Evolutionary conservation across 2,888 invertebrate genomes (phyloP), one percentile per base, ranked within the genome.

Genomic region (Oscheius sp.): DNA sequence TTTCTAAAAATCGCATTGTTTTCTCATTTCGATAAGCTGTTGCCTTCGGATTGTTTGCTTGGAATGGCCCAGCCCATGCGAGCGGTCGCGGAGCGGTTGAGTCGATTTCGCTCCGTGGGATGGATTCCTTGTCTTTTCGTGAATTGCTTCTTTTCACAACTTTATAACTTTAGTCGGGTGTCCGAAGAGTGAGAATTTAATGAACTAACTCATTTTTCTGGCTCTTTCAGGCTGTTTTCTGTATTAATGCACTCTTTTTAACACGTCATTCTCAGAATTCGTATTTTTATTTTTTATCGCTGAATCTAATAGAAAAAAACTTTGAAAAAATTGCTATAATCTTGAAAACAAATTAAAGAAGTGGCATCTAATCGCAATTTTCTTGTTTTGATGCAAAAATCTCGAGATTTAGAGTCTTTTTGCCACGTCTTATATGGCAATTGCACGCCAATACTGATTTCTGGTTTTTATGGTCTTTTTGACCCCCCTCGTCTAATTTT

Each of bases 21-120:
- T 27, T 52, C n/a, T 29, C 31, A 61, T 61, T 61, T 61, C 45
- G 42, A 61, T 61, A 61, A 45, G 42, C 61, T 45, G 37, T 58
- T 27, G 23, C 58, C 25, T 12, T 45, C 31, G 45, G 61, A 61
- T 61, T 61, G 61, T 61, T 61, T 61, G 61, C 61, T 61, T 45
- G 61, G 61, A 61, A 61, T 61, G 61, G 61, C 29, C 31, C 31
- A 15, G 27, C 23, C 48, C 4, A 61, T 27, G 61, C 61, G 61
- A 29, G 61, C 45, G 45, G 61, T 61, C 42, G 42, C 45, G 61
- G 29, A 45, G 29, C 42, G 61, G 45, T 42, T 42, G 29, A 42
- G 61, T 61, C 61, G 61, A 61, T 61, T 29, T 33, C 55, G 45
- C 45, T 42, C 25, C 23, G 45, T 61, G 61, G 23, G 61, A 61